Base-by-base conservation (phyloP, 2,888 invertebrate species). In the Clepsis dumicolana region DNA sequence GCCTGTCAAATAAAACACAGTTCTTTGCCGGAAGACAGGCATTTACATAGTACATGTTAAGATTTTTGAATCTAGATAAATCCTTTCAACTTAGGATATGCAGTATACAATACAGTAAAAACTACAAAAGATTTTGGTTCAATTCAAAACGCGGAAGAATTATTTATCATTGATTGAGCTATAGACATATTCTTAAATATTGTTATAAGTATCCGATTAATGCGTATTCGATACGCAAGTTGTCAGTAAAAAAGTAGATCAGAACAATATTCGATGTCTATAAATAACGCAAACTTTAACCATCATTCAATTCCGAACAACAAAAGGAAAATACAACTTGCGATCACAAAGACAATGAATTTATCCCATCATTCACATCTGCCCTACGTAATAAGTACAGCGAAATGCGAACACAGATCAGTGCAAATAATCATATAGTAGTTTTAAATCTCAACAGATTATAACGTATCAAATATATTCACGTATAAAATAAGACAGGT, bases 401-500 rank as follows among this genome's bases (percentile, higher is more conserved):
- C 25, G 25, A 35, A 54, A 62, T 50, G 35, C 38, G 53, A 48
- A 66, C 67, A 67, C 62, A 67, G 32, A 66, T 52, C 56, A 64
- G 68, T 68, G 68, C 68, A 64, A 56, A 24, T 67, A 44, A 44
- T 18, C 44, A 44, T 44, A 16, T n/a, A n/a, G n/a, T n/a, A n/a
- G n/a, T 25, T 63, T 60, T 62, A 59, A n/a, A 48, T n/a, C 35
- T 64, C 44, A 59, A 64, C 74, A 74, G 29, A 59, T 70, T 71
- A 75, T 72, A 76, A 77, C 75, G 71, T 77, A 76, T 74, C 77
- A 73, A 74, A 80, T 75, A 75, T 76, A 71, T 79, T 79, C 72
- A 74, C 74, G 74, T 72, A 79, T 75, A 82, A 79, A 79, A 77
- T 81, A 76, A 76, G 77, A 83, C 82, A 81, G 80, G 80, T 80